Base-by-base conservation (phyloP, 2,797 vertebrate species). In the Melanotaenia maccullochi region DNA sequence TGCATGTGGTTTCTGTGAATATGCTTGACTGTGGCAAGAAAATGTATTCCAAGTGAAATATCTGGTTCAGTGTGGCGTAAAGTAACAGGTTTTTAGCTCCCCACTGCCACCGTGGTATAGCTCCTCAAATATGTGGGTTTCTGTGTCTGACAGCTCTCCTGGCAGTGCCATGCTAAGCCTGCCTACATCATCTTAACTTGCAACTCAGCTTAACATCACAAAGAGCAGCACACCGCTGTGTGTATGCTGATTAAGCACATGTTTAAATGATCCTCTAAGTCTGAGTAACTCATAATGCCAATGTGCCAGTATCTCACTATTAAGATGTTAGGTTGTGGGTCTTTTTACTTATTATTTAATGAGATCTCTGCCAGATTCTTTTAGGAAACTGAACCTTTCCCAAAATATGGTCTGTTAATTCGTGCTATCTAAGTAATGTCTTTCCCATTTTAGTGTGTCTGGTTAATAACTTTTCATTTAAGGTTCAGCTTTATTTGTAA, bases 31-130 rank as follows among this genome's bases (percentile, higher is more conserved):
- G 87, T 76, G 67, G 84, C 73, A 59, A 38, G 69, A 71, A 65
- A 85, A 83, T 79, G 68, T 51, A 90, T 89, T 85, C 51, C 64
- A 82, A 88, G 85, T 90, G 84, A 93, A 92, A 88, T 88, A 87
- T 91, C 79, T 90, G 71, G 85, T 88, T 92, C 87, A 91, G 22
- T 70, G 82, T 80, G 60, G 76, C 65, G 71, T 88, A 80, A 89
- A 88, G 67, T 71, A 87, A 75, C 66, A 20, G 63, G 71, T 51
- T 70, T 77, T 57, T 30, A 68, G 73, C 70, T 58, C 69, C 62
- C 62, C 61, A 75, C 75, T 68, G 32, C 76, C 30, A 38, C 65
- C 9, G 8, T 61, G 76, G 75, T 33, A 44, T 44, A 71, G 60
- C 83, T 64, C 65, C 68, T 36, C 3, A 54, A 82, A 78, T 78